These are phyloP conservation scores for Leptinotarsa lineolata DNA, from an alignment of 1,140 invertebrate species.

Conservation along the genomic window DNA sequence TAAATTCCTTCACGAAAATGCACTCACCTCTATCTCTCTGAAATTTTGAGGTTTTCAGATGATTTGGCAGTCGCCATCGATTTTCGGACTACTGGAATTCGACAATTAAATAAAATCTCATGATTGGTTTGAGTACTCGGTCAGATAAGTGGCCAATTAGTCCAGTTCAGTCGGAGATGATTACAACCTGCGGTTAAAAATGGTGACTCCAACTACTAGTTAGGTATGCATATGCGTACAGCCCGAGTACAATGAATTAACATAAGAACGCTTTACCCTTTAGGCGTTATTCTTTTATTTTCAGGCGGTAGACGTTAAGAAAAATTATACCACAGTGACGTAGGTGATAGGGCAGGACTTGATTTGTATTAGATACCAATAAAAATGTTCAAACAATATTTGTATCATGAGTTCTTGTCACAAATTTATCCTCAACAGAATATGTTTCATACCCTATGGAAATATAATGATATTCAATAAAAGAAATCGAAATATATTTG, in stretches of 20 bases:
- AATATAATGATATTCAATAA: too few species aligned
- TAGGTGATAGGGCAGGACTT: too few species aligned
- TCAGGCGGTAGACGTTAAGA: background rate
- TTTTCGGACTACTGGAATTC: conserved; percentile 10
- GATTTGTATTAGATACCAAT: too few species aligned
- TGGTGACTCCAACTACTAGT: conserved; percentile 27
- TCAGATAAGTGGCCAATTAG: conserved; percentile 16
- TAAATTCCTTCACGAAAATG: background rate
- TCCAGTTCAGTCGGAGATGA: conserved; percentile 32
- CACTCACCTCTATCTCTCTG: background rate
- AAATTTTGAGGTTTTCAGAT: background rate
- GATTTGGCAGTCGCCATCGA: background rate
- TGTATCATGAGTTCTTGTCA: too few species aligned
- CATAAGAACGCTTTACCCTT: conserved; percentile 31
- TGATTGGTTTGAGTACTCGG: background rate
- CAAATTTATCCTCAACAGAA: too few species aligned
- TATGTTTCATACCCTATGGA: too few species aligned
- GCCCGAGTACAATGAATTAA: conserved; percentile 30
- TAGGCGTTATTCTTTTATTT: conserved; percentile 12
- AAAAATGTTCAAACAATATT: too few species aligned
- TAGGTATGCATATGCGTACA: conserved; percentile 34
- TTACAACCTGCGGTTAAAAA: conserved; percentile 28
- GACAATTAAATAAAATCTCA: background rate
- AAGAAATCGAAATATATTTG: too few species aligned
- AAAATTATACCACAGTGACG: too few species aligned